Evolutionary conservation across 2,797 vertebrate genomes (phyloP), one percentile per base, ranked within the genome.

Genomic region (Podarcis lilfordi): DNA sequence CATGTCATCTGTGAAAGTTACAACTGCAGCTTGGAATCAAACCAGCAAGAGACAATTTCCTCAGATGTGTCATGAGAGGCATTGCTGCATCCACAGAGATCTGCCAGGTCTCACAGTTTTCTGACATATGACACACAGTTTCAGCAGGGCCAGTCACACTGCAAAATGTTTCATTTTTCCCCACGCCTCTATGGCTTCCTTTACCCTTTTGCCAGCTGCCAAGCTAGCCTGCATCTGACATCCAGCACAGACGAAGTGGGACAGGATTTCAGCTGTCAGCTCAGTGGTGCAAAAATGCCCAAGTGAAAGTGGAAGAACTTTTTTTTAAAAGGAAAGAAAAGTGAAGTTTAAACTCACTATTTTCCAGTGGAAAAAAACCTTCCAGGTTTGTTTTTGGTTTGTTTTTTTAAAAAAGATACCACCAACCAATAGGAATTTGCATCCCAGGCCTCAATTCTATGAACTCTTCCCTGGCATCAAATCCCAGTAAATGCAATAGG

Each of bases 1-100:
- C 21, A 0, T 0, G 1, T 79, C 1, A 1, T 69, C 77, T 0
- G 0, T 0, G 0, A 83, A 85, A 45, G 55, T 40, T 59, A 32
- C 84, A 89, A 9, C 27, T 0, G 0, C 3, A 10, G 23, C 32
- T 82, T 86, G 64, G 89, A 55, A 3, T 80, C 77, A 84, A 86
- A 66, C 8, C 1, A 91, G 69, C 15, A 74, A 29, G 43, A 43
- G 21, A 1, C 8, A 8, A 2, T 32, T 66, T 93, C 61, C 32
- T 82, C 1, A 8, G 59, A 25, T 0, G 0, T 50, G 23, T 86
- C 75, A 9, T 1, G 50, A 84, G 85, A 86, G 74, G 21, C 4
- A 35, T 80, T 80, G n/a, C 35, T 79, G 13, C 85, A 21, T 86
- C 84, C 55, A 1, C 0, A 0, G 59, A 90, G 45, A 89, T 82